phyloP scores from a whole-genome alignment of 2,113 vertebrate species.

The Pao palembangensis region DNA sequence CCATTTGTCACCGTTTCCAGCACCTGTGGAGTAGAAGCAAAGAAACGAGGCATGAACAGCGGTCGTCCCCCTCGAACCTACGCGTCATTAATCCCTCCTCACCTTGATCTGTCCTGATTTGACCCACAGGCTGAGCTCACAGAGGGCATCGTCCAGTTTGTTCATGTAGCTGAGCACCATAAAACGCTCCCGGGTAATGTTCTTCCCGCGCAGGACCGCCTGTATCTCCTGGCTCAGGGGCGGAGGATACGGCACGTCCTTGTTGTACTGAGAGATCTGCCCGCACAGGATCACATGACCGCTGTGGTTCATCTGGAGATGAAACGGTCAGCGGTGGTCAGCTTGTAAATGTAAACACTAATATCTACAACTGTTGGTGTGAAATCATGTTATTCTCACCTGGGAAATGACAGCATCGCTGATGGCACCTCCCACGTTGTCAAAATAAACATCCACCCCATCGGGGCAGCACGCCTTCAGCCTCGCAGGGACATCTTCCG shows the following conservation, averaged over 20 bases:
- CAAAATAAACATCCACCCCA: constrained; percentile 93
- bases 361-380: too few species aligned
- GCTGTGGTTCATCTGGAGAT: constrained; percentile 82
- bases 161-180: constrained; percentile 84
- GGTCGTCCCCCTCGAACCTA: constrained; percentile 2
- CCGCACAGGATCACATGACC: constrained; percentile 91
- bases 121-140: constrained; percentile 85
- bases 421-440: constrained; percentile 91
- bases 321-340: background rate
- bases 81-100: constrained; percentile 24
- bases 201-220: constrained; percentile 71
- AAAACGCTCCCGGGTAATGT: constrained; percentile 90
- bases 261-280: constrained; percentile 97
- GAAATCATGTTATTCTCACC: constrained; percentile 37
- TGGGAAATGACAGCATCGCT: constrained; percentile 84
- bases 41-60: background rate
- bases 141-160: constrained; percentile 76
- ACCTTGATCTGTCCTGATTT: constrained; percentile 89
- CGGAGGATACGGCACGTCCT: constrained; percentile 90
- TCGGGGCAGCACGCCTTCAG: constrained; percentile 81
- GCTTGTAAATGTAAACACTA: background rate
- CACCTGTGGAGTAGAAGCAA: constrained; percentile 72
- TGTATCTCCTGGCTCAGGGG: constrained; percentile 76
- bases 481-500: constrained; percentile 70
- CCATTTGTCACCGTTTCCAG: constrained; percentile 84